phyloP scores from a whole-genome alignment of 1,140 invertebrate species.

The Drosophila varians region DNA sequence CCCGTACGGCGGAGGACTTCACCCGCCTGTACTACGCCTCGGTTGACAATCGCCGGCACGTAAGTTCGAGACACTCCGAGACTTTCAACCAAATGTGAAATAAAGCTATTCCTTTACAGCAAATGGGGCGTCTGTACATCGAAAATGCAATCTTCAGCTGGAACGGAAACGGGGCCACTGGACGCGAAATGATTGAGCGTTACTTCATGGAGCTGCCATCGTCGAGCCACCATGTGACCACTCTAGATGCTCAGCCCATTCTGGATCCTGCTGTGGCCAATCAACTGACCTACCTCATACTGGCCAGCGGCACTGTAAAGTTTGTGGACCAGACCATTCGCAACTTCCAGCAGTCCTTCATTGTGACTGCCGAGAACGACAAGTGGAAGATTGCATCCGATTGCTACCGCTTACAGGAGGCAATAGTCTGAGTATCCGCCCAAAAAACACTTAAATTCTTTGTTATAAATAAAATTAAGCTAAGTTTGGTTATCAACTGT shows the following conservation, averaged over 20 bases:
- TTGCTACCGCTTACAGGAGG: conserved; percentile 90
- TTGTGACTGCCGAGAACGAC: conserved; percentile 91
- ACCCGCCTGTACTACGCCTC: conserved; percentile 92
- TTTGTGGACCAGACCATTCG: conserved; percentile 86
- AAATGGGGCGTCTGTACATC: conserved; percentile 90
- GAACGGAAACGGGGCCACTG: conserved; percentile 92
- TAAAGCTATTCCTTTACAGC: conserved; percentile 79
- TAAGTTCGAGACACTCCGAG: conserved; percentile 83
- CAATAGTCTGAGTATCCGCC: conserved; percentile 1
- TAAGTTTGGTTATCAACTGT: conserved; percentile 4
- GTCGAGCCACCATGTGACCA: conserved; percentile 88
- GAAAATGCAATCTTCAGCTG: conserved; percentile 91
- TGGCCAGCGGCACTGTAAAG: conserved; percentile 89
- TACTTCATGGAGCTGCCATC: conserved; percentile 90
- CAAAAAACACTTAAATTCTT: background rate
- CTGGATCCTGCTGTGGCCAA: conserved; percentile 87
- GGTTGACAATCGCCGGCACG: conserved; percentile 91
- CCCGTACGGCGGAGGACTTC: conserved; percentile 91
- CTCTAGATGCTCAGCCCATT: conserved; percentile 92
- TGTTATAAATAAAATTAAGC: conserved; percentile 12
- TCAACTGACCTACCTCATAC: conserved; percentile 89
- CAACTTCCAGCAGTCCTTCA: conserved; percentile 91
- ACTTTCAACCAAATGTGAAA: conserved; percentile 23
- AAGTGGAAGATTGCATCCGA: conserved; percentile 96
- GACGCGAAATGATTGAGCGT: conserved; percentile 90